A percentile compares a stretch with the other conserved stretches of the same genome.
phyloP scores from a whole-genome alignment of 1,140 invertebrate species.

The Uloborus diversus region DNA sequence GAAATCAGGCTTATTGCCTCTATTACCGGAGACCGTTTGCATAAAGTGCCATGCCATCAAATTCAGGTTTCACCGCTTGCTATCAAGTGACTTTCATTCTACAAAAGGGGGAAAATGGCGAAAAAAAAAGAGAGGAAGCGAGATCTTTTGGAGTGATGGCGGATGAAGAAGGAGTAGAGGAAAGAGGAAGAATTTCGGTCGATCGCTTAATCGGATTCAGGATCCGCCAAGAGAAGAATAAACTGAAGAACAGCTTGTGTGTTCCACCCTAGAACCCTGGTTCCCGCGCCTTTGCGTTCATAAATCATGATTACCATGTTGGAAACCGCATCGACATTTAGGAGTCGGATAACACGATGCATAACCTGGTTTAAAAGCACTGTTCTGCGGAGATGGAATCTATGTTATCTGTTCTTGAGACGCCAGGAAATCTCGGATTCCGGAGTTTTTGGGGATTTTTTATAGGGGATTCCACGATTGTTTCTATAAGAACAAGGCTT shows the following conservation, averaged over 20 bases:
- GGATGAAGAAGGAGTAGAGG: background rate
- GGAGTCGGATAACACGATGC: background rate
- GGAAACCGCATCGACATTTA: constrained; percentile 29
- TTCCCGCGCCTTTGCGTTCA: constrained; percentile 19
- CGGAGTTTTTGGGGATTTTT: too few relatives aligned
- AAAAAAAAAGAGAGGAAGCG: too few relatives aligned
- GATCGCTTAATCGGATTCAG: constrained; percentile 45
- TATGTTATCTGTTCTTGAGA: background rate
- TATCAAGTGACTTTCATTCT: too few relatives aligned
- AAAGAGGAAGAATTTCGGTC: constrained; percentile 4
- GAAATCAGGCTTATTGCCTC: too few relatives aligned
- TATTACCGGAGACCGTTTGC: too few relatives aligned
- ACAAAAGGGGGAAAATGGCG: too few relatives aligned
- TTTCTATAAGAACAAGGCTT: too few relatives aligned
- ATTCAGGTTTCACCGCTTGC: too few relatives aligned
- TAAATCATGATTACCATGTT: constrained; percentile 48
- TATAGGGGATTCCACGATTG: too few relatives aligned
- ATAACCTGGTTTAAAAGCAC: constrained; percentile 27
- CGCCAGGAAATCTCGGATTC: too few relatives aligned
- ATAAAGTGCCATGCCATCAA: too few relatives aligned
- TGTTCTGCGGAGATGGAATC: constrained; percentile 10
- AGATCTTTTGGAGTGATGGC: too few relatives aligned
- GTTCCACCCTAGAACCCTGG: constrained; percentile 1
- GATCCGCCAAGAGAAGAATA: constrained; percentile 26
- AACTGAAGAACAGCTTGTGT: constrained; percentile 33